Evolutionary conservation across 1,140 invertebrate species (phyloP), one percentile per base, ranked within the genome.

Genomic region (Tetramorium parvispinum): DNA sequence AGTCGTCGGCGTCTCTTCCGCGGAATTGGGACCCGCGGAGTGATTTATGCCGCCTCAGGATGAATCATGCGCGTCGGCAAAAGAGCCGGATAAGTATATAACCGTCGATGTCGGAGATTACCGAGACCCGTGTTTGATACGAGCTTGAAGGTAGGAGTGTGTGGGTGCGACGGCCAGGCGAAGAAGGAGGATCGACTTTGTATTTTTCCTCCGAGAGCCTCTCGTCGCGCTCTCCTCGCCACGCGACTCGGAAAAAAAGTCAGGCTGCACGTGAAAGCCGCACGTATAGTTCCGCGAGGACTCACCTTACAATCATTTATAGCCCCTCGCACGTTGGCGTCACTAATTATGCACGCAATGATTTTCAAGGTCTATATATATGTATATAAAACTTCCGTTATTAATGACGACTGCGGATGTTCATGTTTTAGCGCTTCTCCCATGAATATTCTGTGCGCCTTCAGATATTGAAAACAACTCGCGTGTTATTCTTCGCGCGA

Each of bases 91-190:
- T 92, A 92, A 92, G 91, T 88, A 92, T 91, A 93, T 87, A 89
- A 91, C 91, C 88, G 89, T 94, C 93, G 93, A 94, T 94, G 94
- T 87, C 87, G 85, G 90, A 93, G 94, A 94, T 94, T 94, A 93
- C 91, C 85, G 87, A 93, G 94, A 94, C 93, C 89, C 85, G 91
- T 91, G 87, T 88, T 91, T 91, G 93, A 94, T 94, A 93, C 92
- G 88, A 77, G 85, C 57, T 61, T 65, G 53, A 78, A 83, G 85
- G 92, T 92, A 91, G 89, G 90, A 87, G 91, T 92, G 92, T 93
- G 93, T 95, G 94, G 93, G 92, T 94, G 93, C 92, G 86, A 87
- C 90, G 88, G 87, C 43, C 78, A 86, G 59, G 55, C 88, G 71
- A 91, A 89, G 88, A 88, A 88, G 82, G 86, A 88, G 86, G 85